Evolutionary conservation across 2,113 vertebrate genomes (phyloP).

Genomic region (Litocranius walleri): DNA sequence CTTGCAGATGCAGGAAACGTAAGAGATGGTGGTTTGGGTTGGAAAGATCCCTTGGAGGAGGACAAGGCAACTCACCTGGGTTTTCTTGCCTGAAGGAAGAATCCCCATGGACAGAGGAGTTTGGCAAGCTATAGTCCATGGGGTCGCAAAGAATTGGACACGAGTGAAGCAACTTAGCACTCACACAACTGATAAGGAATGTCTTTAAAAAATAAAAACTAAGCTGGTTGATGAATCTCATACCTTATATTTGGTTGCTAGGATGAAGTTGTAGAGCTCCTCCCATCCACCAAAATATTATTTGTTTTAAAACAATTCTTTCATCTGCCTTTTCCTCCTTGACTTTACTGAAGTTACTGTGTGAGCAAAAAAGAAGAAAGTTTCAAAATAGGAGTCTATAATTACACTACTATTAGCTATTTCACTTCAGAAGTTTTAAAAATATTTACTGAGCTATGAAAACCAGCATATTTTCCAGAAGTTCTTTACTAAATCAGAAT

Average conservation of each 20-base stretch:
- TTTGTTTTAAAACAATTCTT: background rate
- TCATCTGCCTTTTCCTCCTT: background rate
- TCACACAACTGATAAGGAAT: background rate
- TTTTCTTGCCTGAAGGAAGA: background rate
- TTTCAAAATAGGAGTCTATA: background rate
- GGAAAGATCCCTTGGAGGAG: background rate
- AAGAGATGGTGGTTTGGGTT: background rate
- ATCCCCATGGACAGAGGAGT: background rate
- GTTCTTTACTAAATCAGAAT: background rate
- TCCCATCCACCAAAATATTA: background rate
- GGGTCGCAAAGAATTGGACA: background rate
- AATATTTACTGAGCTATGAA: background rate
- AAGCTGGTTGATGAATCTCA: background rate
- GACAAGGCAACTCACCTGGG: background rate
- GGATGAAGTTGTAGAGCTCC: background rate
- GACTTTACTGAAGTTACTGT: background rate
- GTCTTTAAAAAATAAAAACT: background rate
- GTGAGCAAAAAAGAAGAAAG: background rate
- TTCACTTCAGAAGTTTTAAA: background rate
- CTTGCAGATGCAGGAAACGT: accelerated
- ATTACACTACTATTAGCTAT: background rate
- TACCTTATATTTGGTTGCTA: background rate
- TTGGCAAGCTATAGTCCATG: background rate
- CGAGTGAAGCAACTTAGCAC: background rate
- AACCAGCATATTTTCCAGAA: background rate